Base-by-base conservation (phyloP, 1,140 invertebrate species). In the Phymastichus coffea region DNA sequence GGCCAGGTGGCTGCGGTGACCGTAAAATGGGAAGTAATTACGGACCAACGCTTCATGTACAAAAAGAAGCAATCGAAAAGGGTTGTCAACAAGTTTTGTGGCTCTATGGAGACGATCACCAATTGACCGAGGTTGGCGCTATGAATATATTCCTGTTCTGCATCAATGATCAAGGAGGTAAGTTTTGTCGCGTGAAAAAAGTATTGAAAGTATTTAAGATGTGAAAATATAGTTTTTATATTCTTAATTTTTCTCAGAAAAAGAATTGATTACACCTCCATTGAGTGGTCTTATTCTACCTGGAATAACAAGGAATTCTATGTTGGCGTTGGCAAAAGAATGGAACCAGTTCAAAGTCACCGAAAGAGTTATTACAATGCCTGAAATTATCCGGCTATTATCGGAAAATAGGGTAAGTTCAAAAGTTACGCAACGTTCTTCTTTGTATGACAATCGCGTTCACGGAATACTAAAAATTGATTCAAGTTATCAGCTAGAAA, bases 81-180 rank as follows among this genome's bases (percentile, higher is more conserved):
- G 93, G 93, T 4, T 87, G 94, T 52, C 95, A 99, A 68, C 97
- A 99, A 83, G 95, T 98, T 3, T 77, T 99, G 7, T 99, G 98
- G 98, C 80, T 99, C 4, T 98, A 90, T 78, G 97, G 97, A 8
- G 87, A 94, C 4, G 88, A 99, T 72, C 87, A 97, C 74, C 86
- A 97, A 73, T 69, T 99, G 1, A 99, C 98, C 0, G 98, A 99
- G 85, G 95, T 94, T 43, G 98, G 98, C 37, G 95, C 97, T 8
- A 99, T 99, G 98, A 99, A 99, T 71, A 88, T 99, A 44, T 98
- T 99, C 72, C 84, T 97, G 65, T 88, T 92, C 70, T 90, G 88
- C 73, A 85, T 89, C 56, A 94, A 98, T 74, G 87, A 94, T 52
- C 80, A 93, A 71, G 94, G 94, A 87, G 94, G 96, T 96, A 81